Percentiles rank a stretch among this genome's conserved stretches.
Evolutionary conservation across 2,888 invertebrate species (phyloP).

Genomic region (Aelia acuminata): DNA sequence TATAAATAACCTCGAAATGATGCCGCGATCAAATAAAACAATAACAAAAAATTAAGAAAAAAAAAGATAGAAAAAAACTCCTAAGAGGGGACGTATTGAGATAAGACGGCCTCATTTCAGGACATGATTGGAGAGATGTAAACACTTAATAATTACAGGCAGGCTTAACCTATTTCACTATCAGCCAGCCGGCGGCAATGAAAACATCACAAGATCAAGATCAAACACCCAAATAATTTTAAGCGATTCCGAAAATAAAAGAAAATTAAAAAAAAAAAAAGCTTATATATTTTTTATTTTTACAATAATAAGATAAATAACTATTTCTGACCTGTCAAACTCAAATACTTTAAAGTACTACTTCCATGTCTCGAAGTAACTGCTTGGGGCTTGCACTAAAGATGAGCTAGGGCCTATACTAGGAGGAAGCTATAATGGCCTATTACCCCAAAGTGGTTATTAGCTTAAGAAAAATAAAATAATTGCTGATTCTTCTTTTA

Average conservation of each 20-base stretch:
- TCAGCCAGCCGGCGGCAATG: neutral
- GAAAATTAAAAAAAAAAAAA: neutral
- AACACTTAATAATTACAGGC: constrained; percentile 41
- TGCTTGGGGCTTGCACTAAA: too few relatives aligned
- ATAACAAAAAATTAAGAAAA: neutral
- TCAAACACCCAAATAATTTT: constrained; percentile 23
- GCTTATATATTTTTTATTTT: neutral
- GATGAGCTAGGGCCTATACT: too few relatives aligned
- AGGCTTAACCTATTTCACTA: constrained; percentile 45
- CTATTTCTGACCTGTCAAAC: too few relatives aligned
- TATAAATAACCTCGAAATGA: constrained; percentile 7
- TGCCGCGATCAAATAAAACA: constrained; percentile 8
- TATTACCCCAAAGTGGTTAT: too few relatives aligned
- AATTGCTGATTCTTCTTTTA: too few relatives aligned
- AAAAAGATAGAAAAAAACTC: neutral
- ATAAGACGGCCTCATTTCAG: constrained; percentile 40
- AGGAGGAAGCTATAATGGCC: too few relatives aligned
- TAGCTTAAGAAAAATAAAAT: too few relatives aligned
- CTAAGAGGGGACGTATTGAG: neutral
- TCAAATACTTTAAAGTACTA: too few relatives aligned
- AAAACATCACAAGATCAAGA: constrained; percentile 47
- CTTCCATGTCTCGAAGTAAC: too few relatives aligned
- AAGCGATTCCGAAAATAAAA: neutral
- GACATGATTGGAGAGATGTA: neutral
- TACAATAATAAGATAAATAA: too few relatives aligned